These are phyloP conservation scores for Tenthredo scrophulariae DNA, from an alignment of 2,888 invertebrate species.

Conservation along the genomic window DNA sequence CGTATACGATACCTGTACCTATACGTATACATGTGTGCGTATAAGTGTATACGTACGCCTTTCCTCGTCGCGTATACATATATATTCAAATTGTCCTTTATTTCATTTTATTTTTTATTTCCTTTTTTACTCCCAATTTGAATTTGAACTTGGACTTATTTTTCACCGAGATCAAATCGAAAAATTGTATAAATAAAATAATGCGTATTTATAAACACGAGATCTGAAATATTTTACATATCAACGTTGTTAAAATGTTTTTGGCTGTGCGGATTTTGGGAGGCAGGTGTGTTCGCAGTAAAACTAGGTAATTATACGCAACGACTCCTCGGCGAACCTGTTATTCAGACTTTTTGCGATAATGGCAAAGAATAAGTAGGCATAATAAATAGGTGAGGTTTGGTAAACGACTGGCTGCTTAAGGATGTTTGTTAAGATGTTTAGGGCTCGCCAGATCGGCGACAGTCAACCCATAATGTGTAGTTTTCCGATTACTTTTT, in stretches of 20 bases:
- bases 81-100: too few species aligned
- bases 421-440: background rate
- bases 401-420: background rate
- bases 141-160: background rate
- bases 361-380: background rate
- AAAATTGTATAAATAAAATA: background rate
- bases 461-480: background rate
- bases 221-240: background rate
- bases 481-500: background rate
- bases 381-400: background rate
- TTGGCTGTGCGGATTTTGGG: background rate
- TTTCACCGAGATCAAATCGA: background rate
- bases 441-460: constrained; percentile 1
- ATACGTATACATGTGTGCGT: background rate
- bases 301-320: background rate
- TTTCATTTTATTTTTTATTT: background rate
- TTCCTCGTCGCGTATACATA: too few species aligned
- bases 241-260: background rate
- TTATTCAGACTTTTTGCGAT: background rate
- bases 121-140: background rate
- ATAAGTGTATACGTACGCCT: background rate
- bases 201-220: background rate
- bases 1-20: background rate
- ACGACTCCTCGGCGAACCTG: background rate
- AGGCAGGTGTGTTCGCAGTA: background rate